Evolutionary conservation across 2,797 vertebrate genomes (phyloP), one percentile per base, ranked within the genome.

Genomic region (Acrossocheilus wenchowensis): DNA sequence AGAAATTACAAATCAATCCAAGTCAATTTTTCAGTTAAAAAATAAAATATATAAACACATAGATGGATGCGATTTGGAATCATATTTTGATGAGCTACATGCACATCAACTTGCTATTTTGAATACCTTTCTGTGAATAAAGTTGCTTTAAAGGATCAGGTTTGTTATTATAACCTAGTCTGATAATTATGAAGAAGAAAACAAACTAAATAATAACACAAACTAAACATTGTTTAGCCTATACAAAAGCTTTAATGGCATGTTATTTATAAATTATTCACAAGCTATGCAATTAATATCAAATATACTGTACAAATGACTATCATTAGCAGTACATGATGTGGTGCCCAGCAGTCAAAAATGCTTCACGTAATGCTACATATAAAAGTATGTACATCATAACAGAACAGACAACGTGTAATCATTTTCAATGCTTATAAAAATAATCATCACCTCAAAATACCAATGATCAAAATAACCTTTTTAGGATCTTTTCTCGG

Each of bases 371-470:
- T 64, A 64, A 64, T 64, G 60, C 57, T 83, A 15, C 50, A 78
- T 48, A 30, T 41, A 62, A 52, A 68, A 83, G n/a, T 41, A 39
- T 45, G 26, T 6, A 36, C 11, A 80, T 60, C 3, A 34, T 14
- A 19, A 72, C n/a, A 64, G 10, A 74, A 80, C 8, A n/a, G 12
- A 62, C 15, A 68, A 43, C 5, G 39, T 62, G 34, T 14, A 23
- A 15, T 39, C 23, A 39, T 66, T 78, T 82, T 75, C 14, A 26
- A 34, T 54, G n/a, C 19, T 86, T 87, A 86, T 62, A 83, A 87
- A 89, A 87, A 79, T 85, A 69, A 84, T 68, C 4, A 36, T 71
- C 82, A 62, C 10, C 60, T 64, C 8, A 48, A 60, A 85, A 82
- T 48, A 23, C 19, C 12, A 60, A 15, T 10, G 30, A 60, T 73